Evolutionary conservation across 2,797 vertebrate species (phyloP).

Genomic region (Sternotherus odoratus): DNA sequence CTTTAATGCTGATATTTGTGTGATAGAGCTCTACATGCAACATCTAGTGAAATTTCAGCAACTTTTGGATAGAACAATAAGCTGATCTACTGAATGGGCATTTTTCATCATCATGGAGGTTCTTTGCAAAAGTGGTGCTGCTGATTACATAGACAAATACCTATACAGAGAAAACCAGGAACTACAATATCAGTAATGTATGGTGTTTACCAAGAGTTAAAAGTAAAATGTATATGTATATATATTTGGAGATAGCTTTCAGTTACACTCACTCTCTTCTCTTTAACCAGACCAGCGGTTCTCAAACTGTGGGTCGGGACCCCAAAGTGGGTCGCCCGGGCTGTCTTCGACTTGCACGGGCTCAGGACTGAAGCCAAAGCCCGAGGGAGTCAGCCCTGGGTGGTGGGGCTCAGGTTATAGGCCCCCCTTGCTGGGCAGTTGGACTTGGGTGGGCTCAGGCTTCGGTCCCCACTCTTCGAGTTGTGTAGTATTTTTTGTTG

Average conservation of each 20-base stretch:
- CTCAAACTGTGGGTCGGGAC: too few relatives aligned
- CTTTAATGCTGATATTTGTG: background rate
- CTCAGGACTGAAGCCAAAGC: too few relatives aligned
- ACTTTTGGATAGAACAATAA: background rate
- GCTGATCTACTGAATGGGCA: background rate
- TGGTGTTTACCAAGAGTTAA: background rate
- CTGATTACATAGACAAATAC: background rate
- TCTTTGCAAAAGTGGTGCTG: background rate
- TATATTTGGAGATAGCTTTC: background rate
- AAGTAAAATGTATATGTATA: background rate
- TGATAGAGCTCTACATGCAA: background rate
- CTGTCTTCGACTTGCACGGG: too few relatives aligned
- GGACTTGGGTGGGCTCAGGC: too few relatives aligned
- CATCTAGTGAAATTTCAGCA: background rate
- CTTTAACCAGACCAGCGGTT: too few relatives aligned
- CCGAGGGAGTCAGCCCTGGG: too few relatives aligned
- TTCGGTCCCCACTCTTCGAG: too few relatives aligned
- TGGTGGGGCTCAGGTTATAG: too few relatives aligned
- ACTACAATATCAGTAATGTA: background rate
- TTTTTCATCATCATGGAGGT: background rate
- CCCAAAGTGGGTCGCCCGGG: too few relatives aligned
- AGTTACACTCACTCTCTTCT: background rate
- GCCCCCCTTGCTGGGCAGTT: too few relatives aligned
- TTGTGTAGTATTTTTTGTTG: too few relatives aligned
- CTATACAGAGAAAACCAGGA: background rate